phyloP scores from a whole-genome alignment of 2,113 vertebrate genomes.

The Tamias sibiricus region DNA sequence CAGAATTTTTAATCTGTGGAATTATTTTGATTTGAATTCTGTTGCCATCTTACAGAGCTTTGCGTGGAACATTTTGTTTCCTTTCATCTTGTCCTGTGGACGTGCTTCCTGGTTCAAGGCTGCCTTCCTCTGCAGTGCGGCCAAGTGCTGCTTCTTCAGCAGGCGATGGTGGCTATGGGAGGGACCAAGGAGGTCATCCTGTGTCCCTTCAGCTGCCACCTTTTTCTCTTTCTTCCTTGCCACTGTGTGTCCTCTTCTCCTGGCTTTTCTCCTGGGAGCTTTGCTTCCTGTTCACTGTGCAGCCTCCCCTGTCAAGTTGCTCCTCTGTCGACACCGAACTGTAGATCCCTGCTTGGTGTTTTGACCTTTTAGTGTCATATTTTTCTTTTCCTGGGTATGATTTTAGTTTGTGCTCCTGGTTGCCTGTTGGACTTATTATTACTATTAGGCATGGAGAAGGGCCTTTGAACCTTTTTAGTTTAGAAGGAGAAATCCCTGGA shows the following conservation, averaged over 20 bases:
- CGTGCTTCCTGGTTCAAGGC: not conserved
- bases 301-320: not conserved
- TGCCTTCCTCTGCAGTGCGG: not conserved
- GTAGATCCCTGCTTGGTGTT: not conserved
- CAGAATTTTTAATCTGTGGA: constrained; percentile 8
- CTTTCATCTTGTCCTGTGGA: not conserved
- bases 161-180: not conserved
- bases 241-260: not conserved
- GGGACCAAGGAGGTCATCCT: not conserved
- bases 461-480: not conserved
- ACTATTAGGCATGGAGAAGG: not conserved
- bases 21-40: constrained; percentile 20
- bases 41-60: not conserved
- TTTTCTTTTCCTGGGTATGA: not conserved
- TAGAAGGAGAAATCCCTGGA: not conserved
- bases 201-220: not conserved
- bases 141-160: not conserved
- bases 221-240: not conserved
- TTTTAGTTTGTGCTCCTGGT: constrained; percentile 16
- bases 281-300: not conserved
- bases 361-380: not conserved
- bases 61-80: not conserved
- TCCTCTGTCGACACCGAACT: not conserved
- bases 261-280: not conserved
- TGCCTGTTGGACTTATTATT: not conserved